Percentiles rank a stretch among this genome's conserved stretches.
These are phyloP conservation scores for Polyodon spathula DNA, from an alignment of 2,113 vertebrate species.

Conservation along the genomic window DNA sequence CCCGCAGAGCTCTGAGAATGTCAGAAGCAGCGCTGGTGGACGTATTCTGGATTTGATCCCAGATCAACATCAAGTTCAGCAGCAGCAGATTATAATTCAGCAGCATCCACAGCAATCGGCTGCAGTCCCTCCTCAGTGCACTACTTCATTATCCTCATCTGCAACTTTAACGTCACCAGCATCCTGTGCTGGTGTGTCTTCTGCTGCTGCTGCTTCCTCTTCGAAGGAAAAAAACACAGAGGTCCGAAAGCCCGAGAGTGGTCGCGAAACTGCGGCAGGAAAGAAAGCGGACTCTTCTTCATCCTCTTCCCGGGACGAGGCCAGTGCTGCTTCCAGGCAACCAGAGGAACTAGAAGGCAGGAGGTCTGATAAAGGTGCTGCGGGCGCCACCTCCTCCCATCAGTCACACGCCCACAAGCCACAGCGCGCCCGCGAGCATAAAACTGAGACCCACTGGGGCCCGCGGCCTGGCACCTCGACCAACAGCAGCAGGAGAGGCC, in stretches of 20 bases:
- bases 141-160: too few species aligned
- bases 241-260: too few species aligned
- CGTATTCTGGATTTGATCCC: constrained; percentile 16
- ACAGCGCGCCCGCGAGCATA: constrained; percentile 68
- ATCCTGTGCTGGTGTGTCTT: too few species aligned
- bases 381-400: neutral
- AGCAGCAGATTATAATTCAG: constrained; percentile 27
- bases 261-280: too few species aligned
- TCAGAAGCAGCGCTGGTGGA: too few species aligned
- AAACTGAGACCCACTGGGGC: constrained; percentile 85
- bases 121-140: constrained; percentile 49
- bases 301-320: too few species aligned
- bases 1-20: too few species aligned
- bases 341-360: neutral
- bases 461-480: constrained; percentile 69
- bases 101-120: constrained; percentile 36
- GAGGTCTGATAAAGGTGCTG: neutral
- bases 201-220: too few species aligned
- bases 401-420: neutral
- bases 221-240: too few species aligned
- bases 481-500: constrained; percentile 49
- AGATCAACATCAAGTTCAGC: constrained; percentile 21
- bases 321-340: too few species aligned
- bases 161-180: too few species aligned
- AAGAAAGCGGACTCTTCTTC: too few species aligned